A percentile compares a stretch with the other conserved stretches of the same genome.
Conservation (phyloP, 2,797 vertebrate genomes). For the Lithobates pipiens region DNA sequence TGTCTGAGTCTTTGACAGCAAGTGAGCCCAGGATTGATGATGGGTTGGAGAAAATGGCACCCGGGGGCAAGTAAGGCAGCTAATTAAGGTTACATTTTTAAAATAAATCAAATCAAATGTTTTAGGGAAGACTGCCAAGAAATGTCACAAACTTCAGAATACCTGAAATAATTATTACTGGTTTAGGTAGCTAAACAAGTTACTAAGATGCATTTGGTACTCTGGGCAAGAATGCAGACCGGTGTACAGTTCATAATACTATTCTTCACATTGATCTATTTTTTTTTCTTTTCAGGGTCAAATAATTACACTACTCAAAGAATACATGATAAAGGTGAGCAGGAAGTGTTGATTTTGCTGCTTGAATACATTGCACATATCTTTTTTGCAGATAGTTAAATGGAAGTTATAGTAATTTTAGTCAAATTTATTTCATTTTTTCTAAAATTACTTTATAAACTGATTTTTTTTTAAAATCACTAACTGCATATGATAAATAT, state of each 20-base stretch:
- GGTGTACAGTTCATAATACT: background rate
- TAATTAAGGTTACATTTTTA: conserved; percentile 56
- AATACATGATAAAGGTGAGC: background rate
- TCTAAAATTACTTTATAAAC: no score
- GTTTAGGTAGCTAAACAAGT: conserved; percentile 18
- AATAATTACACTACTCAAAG: background rate
- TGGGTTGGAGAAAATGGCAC: conserved; percentile 57
- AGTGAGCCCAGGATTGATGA: conserved; percentile 53
- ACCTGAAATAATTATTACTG: conserved; percentile 57
- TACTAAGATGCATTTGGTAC: background rate
- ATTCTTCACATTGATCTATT: background rate
- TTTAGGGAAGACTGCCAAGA: conserved; percentile 33
- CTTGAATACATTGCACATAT: no score
- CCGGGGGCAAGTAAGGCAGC: conserved; percentile 53
- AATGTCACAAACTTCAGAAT: conserved; percentile 50
- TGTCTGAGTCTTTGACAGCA: conserved; percentile 55
- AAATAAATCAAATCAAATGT: conserved; percentile 59
- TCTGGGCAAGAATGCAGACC: conserved; percentile 7
- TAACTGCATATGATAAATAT: no score
- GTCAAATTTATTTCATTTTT: no score
- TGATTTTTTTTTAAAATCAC: no score
- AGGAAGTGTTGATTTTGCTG: no score
- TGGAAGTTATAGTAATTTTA: no score
- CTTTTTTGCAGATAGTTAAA: no score
- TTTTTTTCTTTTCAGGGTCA: conserved; percentile 7